Conservation (phyloP, 2,113 vertebrate genomes). For the Pteronura brasiliensis region DNA sequence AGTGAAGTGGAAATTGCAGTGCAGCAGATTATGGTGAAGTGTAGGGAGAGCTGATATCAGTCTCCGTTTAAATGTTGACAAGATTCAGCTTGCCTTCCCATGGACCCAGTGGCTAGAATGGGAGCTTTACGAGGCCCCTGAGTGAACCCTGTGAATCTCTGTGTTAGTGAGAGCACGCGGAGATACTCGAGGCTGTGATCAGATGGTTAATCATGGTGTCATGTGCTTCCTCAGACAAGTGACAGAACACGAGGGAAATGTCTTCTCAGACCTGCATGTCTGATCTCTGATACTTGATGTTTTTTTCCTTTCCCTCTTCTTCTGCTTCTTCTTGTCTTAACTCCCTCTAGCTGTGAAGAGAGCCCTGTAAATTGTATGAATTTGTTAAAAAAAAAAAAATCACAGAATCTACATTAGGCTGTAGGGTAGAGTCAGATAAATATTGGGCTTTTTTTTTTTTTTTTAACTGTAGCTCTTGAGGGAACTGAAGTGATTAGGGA, state of each 20-base stretch:
- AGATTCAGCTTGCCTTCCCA: conserved; percentile 5
- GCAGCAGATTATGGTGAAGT: background rate
- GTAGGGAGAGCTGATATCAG: background rate
- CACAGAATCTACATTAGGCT: background rate
- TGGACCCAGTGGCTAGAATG: background rate
- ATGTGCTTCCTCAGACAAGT: conserved; percentile 20
- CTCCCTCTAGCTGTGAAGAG: background rate
- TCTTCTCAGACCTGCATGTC: conserved; percentile 30
- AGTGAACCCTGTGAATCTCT: conserved; percentile 15
- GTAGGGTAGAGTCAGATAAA: background rate
- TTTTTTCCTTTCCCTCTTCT: background rate
- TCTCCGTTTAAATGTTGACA: background rate
- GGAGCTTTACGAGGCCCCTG: background rate
- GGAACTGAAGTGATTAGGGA: background rate
- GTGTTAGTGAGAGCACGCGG: conserved; percentile 17
- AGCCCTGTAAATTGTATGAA: background rate
- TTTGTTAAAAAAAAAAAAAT: conserved; percentile 16
- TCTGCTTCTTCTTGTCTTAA: background rate
- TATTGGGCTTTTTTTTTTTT: background rate
- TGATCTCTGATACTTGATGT: conserved; percentile 29
- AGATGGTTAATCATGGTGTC: conserved; percentile 12
- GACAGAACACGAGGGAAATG: background rate
- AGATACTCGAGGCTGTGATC: conserved; percentile 38
- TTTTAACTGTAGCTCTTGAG: background rate
- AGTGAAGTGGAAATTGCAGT: conserved; percentile 36